Conservation (phyloP, 2,888 invertebrate genomes). For the Thecophora atra region DNA sequence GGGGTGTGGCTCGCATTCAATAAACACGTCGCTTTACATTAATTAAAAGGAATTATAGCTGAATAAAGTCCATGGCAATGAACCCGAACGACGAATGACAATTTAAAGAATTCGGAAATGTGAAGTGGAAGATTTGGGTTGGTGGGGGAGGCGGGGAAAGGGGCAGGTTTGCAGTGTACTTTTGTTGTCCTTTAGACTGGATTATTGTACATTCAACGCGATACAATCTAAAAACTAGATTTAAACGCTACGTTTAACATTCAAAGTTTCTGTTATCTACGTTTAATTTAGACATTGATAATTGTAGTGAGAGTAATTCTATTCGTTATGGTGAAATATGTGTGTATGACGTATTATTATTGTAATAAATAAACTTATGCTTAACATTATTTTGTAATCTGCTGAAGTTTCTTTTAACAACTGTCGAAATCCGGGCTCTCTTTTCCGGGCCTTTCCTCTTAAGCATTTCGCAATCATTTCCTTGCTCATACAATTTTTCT, state of each 20-base stretch:
- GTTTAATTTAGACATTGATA: constrained; percentile 31
- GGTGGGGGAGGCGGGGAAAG: not conserved
- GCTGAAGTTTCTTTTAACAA: constrained; percentile 2
- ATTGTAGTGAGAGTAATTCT: not conserved
- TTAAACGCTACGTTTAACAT: constrained; percentile 21
- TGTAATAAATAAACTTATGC: constrained; percentile 18
- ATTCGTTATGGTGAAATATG: constrained; percentile 1
- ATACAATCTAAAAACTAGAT: constrained; percentile 15
- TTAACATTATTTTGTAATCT: constrained; percentile 14
- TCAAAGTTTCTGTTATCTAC: not conserved
- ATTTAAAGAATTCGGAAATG: not conserved
- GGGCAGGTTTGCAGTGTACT: not conserved
- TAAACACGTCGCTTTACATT: not conserved
- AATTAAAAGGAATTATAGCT: constrained; percentile 6
- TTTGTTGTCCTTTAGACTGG: not conserved
- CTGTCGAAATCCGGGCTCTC: not conserved
- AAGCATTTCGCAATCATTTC: not conserved
- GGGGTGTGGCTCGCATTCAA: constrained; percentile 19
- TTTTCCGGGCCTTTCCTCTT: not conserved
- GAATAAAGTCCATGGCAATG: not conserved
- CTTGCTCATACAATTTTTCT: constrained; percentile 30
- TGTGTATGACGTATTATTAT: not conserved
- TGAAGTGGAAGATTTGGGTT: not conserved
- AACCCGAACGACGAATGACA: not conserved
- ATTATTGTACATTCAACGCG: not conserved